Base-by-base conservation (phyloP, 2,888 invertebrate species). In the Pasiphila rectangulata region DNA sequence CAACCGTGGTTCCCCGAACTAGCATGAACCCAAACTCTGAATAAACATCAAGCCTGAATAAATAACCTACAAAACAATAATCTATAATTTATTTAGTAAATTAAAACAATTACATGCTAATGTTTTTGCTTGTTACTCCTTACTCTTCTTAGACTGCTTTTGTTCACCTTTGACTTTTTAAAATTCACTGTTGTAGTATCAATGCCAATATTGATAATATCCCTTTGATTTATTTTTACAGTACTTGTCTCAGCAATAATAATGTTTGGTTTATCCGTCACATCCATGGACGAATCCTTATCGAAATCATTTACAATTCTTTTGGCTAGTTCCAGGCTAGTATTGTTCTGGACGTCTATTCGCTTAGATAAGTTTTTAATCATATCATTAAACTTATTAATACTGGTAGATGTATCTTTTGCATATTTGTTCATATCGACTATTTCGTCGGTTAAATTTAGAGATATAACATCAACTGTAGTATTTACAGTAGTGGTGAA, bases 311-410 rank as follows among this genome's bases (percentile, higher is more conserved):
- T 41, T 2, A 65, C 51, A 25, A 67, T 36, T 16, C 60, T 57
- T 46, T 65, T 68, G 42, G 75, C 69, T 27, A 75, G 64, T 57
- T 79, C 72, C 49, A 79, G 57, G 32, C 72, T 81, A 0, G 70
- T 71, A 36, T 81, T 78, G 51, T 82, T 83, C 40, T 77, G 74
- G 47, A 59, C 63, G 2, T 83, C 81, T 42, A 83, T 83, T 43
- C 67, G 59, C 32, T 77, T 75, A 0, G 79, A 70, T 25, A 83
- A 40, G 12, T 53, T 64, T 9, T 64, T 63, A 5, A 83, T 83
- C 61, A 75, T 67, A 30, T 76, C 63, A 24, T 56, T 67, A 7
- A 69, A 53, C 3, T 59, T 56, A 10, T 58, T 59, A 4, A 64
- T 64, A 15, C 47, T 61, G 12, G 57, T 60, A 5, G 41, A 42